phyloP scores from a whole-genome alignment of 2,113 vertebrate species.

The Anhinga rufa region DNA sequence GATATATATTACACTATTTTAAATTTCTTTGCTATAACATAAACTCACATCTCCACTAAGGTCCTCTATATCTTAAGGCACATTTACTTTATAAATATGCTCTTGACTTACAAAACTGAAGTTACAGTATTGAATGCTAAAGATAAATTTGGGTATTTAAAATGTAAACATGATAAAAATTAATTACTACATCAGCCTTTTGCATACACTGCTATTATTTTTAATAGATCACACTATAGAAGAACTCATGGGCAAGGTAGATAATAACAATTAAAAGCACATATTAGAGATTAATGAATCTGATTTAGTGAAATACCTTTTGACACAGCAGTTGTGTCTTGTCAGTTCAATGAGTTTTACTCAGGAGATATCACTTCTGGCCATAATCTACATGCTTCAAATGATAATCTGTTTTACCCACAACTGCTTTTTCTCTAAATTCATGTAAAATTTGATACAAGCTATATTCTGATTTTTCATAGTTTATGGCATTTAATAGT shows the following conservation, averaged over 20 bases:
- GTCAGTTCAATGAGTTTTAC: constrained; percentile 68
- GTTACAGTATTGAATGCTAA: neutral
- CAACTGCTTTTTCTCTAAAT: constrained; percentile 29
- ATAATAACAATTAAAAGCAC: constrained; percentile 47
- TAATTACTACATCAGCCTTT: neutral
- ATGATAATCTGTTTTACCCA: constrained; percentile 62
- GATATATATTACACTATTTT: neutral
- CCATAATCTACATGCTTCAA: constrained; percentile 56
- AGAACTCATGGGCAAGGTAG: neutral
- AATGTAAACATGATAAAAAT: neutral
- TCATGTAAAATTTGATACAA: neutral
- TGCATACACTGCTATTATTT: neutral
- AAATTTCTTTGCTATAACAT: neutral
- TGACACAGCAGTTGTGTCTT: constrained; percentile 73
- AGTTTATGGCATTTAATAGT: neutral
- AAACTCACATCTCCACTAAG: neutral
- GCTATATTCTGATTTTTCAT: neutral
- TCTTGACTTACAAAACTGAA: neutral
- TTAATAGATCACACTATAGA: neutral
- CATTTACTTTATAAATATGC: neutral
- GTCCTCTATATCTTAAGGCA: neutral
- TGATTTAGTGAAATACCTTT: constrained; percentile 66
- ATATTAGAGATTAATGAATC: constrained; percentile 50
- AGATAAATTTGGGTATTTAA: neutral
- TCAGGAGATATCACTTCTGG: constrained; percentile 65